Evolutionary conservation across 1,140 invertebrate genomes (phyloP).

Genomic region (Drosophila miranda): DNA sequence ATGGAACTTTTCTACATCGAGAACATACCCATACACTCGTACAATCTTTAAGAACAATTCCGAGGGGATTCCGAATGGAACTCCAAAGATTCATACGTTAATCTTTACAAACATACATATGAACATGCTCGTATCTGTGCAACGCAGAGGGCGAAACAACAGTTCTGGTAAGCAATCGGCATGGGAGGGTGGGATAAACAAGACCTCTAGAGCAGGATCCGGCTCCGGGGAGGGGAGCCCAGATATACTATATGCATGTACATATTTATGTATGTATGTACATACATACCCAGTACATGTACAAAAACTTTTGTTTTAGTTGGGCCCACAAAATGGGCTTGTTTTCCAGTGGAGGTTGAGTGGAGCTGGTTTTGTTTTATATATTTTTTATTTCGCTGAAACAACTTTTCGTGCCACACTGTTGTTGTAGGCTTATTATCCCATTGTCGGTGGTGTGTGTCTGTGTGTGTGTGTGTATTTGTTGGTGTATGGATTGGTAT

Average conservation of each 20-base stretch:
- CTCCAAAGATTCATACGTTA: too few species aligned
- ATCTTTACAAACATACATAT: too few species aligned
- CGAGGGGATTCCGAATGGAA: too few species aligned
- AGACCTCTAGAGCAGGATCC: conserved; percentile 47
- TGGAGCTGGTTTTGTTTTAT: conserved; percentile 40
- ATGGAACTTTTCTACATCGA: background rate
- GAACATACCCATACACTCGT: too few species aligned
- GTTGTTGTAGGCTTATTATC: conserved; percentile 57
- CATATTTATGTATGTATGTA: background rate
- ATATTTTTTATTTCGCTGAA: conserved; percentile 41
- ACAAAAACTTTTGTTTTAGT: conserved; percentile 21
- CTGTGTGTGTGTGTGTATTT: conserved; percentile 17
- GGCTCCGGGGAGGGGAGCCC: conserved; percentile 2
- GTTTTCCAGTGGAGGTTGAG: conserved; percentile 54
- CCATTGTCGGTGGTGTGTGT: conserved; percentile 32
- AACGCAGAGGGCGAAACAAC: too few species aligned
- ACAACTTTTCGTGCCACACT: conserved; percentile 37
- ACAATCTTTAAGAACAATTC: background rate
- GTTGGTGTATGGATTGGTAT: conserved; percentile 6
- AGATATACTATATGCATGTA: conserved; percentile 5
- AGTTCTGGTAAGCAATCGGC: too few species aligned
- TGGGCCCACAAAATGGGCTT: conserved; percentile 61
- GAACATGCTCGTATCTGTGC: too few species aligned
- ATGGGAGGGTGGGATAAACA: conserved; percentile 4
- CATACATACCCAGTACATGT: too few species aligned